Evolutionary conservation across 2,113 vertebrate species (phyloP).

Genomic region (Acanthisitta chloris): DNA sequence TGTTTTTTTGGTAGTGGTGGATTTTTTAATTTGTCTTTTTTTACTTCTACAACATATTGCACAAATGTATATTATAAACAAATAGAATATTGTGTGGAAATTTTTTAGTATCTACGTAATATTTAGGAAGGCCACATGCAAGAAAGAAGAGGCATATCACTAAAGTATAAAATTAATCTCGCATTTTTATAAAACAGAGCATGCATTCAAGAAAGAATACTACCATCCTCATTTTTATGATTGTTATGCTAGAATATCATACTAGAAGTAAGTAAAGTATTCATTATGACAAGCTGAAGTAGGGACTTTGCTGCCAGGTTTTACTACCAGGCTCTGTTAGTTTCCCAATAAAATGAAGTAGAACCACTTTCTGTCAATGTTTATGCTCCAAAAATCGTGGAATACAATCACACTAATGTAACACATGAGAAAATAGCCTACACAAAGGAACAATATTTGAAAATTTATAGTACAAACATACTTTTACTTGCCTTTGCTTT

Average conservation of each 20-base stretch:
- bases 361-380: accelerated
- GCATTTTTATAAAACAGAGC: not conserved
- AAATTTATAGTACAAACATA: not conserved
- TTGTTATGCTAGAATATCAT: not conserved
- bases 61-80: not conserved
- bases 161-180: not conserved
- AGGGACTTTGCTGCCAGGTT: not conserved
- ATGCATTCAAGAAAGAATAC: not conserved
- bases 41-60: not conserved
- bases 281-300: not conserved
- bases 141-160: not conserved
- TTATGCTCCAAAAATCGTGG: not conserved
- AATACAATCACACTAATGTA: not conserved
- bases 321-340: not conserved
- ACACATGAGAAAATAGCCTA: not conserved
- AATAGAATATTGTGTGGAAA: not conserved
- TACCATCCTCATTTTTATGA: not conserved
- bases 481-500: not conserved
- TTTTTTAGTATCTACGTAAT: not conserved
- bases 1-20: too few species aligned
- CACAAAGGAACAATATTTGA: not conserved
- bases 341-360: not conserved
- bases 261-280: not conserved
- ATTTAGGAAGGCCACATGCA: not conserved
- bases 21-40: not conserved